Conservation (phyloP, 2,888 invertebrate species). For the Fragum sueziense region DNA sequence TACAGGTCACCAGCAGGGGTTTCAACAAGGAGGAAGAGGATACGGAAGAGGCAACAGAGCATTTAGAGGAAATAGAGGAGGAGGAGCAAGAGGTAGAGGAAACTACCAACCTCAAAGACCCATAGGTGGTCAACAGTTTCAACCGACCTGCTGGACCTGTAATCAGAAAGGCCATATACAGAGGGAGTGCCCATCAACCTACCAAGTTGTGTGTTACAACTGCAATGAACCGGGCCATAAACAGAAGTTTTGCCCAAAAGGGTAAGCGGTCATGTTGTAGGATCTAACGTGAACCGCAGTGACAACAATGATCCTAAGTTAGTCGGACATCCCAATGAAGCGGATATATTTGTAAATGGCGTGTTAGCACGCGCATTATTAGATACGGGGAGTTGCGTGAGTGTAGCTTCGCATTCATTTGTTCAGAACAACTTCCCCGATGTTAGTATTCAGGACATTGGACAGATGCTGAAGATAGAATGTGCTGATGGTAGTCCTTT, state of each 20-base stretch:
- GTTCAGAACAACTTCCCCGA: conserved; percentile 2
- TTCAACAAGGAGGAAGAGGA: not conserved
- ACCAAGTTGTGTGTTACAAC: too few species aligned
- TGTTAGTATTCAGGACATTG: not conserved
- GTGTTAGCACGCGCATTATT: conserved; percentile 14
- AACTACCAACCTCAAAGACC: not conserved
- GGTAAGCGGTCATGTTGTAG: conserved; percentile 3
- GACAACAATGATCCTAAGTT: conserved; percentile 20
- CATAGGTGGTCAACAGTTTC: not conserved
- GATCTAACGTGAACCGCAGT: not conserved
- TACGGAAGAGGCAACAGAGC: not conserved
- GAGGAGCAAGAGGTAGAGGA: not conserved
- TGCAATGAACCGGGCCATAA: not conserved
- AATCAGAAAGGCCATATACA: conserved; percentile 6
- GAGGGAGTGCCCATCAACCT: conserved; percentile 18
- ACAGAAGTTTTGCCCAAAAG: too few species aligned
- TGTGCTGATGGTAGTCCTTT: conserved; percentile 47
- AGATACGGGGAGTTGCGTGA: conserved; percentile 29
- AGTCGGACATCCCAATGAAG: conserved; percentile 30
- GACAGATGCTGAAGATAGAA: conserved; percentile 22
- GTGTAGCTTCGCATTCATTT: conserved; percentile 6
- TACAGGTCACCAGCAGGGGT: not conserved
- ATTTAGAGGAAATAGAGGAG: not conserved
- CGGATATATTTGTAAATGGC: not conserved
- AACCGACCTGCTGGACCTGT: conserved; percentile 18